Base-by-base conservation (phyloP, 2,113 vertebrate species). In the Oryzias javanicus region DNA sequence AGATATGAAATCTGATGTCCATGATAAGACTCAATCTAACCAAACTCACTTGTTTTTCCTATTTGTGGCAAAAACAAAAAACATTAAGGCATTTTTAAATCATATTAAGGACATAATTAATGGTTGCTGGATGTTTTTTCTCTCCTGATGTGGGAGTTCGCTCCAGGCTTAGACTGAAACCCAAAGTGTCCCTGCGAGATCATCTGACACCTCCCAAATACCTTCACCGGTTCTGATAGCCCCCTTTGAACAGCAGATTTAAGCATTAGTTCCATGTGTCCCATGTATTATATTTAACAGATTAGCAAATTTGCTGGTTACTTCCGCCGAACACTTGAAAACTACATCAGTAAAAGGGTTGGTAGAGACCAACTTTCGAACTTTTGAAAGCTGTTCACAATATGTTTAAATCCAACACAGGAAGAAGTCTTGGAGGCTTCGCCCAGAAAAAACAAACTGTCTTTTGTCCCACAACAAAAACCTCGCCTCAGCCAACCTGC, bases 381-480 rank as follows among this genome's bases (percentile, higher is more conserved):
- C n/a, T n/a, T n/a, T n/a, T 25, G 16, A 18, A 18, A 4, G 10
- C n/a, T 40, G 12, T 14, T 19, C 14, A 5, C 6, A 53, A 15
- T n/a, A 13, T 18, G 14, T 54, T 54, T 54, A 6, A 20, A 54
- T 19, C 3, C 0, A 18, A 7, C 46, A 47, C 46, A 47, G 4
- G 59, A 67, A 76, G 64, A 56, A 66, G 67, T 79, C 60, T 74
- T 58, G 64, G 53, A 78, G n/a, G 57, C 62, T 57, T 22, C 60
- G 57, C 22, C 29, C 56, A 4, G 57, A 65, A 69, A 45, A 82
- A 76, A 87, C 86, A 87, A 87, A 71, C 81, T 82, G 66, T 79
- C 84, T 85, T 90, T 91, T 90, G 88, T 89, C 76, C n/a, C 7
- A 40, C 42, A 68, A 53, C 65, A 87, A 80, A 78, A 67, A 64